Percentiles rank a stretch among this genome's conserved stretches.
phyloP scores from a whole-genome alignment of 2,797 vertebrate genomes.

The Agapornis canus region DNA sequence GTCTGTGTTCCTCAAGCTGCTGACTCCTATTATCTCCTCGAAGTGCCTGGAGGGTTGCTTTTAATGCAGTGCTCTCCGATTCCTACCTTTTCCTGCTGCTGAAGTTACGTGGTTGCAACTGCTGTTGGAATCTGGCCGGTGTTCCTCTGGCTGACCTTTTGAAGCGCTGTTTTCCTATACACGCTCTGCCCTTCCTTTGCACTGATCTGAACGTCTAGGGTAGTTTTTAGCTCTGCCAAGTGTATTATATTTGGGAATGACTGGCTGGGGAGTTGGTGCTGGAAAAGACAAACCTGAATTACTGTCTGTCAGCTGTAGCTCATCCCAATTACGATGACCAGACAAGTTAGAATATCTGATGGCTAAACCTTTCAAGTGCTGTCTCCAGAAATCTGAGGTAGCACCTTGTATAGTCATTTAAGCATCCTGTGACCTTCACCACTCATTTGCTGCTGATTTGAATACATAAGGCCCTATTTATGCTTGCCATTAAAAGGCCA shows the following conservation, averaged over 20 bases:
- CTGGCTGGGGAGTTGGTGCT: neutral
- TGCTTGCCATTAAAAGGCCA: constrained; percentile 41
- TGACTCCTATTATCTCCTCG: neutral
- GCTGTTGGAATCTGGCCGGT: constrained; percentile 22
- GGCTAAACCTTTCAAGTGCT: neutral
- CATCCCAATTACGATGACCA: neutral
- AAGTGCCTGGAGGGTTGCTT: neutral
- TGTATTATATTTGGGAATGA: neutral
- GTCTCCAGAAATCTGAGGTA: neutral
- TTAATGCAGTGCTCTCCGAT: neutral
- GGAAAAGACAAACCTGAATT: neutral
- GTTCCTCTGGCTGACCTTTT: constrained; percentile 42
- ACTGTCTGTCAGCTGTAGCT: neutral
- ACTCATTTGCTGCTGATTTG: constrained; percentile 33
- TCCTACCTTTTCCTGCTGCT: neutral
- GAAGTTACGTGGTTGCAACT: neutral
- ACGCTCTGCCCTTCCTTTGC: neutral
- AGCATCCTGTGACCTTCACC: constrained; percentile 32
- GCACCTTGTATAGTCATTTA: constrained; percentile 1
- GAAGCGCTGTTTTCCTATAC: neutral
- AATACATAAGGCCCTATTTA: constrained; percentile 34
- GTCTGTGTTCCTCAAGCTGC: neutral
- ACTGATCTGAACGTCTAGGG: neutral
- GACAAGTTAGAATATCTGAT: neutral
- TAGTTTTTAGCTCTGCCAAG: neutral